Percentiles rank a stretch among this genome's conserved stretches.
Evolutionary conservation across 92 coral and sea anemone species (phyloP).

Genomic region (Montipora capitata): DNA sequence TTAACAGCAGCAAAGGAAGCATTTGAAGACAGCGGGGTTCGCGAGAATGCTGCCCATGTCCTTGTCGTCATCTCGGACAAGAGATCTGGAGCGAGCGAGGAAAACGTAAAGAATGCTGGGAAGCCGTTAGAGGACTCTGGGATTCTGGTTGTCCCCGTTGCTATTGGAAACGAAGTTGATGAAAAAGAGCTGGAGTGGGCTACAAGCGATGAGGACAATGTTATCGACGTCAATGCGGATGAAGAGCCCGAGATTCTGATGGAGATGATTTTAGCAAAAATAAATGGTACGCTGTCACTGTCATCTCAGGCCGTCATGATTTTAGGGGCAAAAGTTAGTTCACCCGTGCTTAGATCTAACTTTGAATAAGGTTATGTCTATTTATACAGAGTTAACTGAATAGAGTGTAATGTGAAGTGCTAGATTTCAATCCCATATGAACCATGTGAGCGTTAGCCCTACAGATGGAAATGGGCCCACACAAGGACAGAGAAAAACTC

Average conservation of each 20-base stretch:
- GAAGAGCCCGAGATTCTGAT: conserved; percentile 71
- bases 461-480: no score
- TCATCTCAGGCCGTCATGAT: not conserved
- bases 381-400: no score
- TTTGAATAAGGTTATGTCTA: no score
- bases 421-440: no score
- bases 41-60: conserved; percentile 57
- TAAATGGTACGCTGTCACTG: conserved; percentile 44
- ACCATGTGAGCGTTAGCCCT: no score
- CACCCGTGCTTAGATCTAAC: not conserved
- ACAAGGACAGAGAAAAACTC: no score
- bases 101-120: conserved; percentile 64
- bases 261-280: conserved; percentile 72
- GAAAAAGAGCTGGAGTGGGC: conserved; percentile 46
- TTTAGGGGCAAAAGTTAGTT: not conserved
- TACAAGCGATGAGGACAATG: conserved; percentile 43
- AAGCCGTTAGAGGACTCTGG: conserved; percentile 70
- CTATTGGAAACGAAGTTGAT: conserved; percentile 78
- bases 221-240: conserved; percentile 48
- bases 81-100: conserved; percentile 64
- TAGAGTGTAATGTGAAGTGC: no score
- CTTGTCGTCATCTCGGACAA: conserved; percentile 84
- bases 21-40: conserved; percentile 52
- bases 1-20: conserved; percentile 23
- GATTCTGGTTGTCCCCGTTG: conserved; percentile 89